phyloP scores from a whole-genome alignment of 2,797 vertebrate species.

The Alosa sapidissima region DNA sequence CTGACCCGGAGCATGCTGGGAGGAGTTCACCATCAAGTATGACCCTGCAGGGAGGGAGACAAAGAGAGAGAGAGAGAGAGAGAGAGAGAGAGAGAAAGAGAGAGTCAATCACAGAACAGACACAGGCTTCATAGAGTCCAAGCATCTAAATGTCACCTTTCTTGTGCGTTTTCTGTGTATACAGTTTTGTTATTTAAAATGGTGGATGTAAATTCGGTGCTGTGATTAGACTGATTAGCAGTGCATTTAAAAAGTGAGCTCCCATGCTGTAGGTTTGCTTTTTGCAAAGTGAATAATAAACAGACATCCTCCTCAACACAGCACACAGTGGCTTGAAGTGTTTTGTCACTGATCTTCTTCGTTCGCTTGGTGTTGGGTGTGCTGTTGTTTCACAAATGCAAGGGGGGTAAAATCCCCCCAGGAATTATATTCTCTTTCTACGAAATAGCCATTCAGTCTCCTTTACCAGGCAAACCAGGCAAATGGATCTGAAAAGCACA shows the following conservation, averaged over 20 bases:
- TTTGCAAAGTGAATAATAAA: not conserved
- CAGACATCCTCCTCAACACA: not conserved
- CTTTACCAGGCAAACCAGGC: too few species aligned
- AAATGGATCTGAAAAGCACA: too few species aligned
- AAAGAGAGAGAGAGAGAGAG: not conserved
- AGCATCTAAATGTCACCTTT: not conserved
- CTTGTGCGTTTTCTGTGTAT: not conserved
- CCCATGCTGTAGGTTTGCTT: not conserved
- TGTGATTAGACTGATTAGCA: not conserved
- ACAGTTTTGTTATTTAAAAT: not conserved
- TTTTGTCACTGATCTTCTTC: not conserved
- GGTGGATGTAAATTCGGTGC: not conserved
- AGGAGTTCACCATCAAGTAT: conserved; percentile 94
- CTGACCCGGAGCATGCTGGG: conserved; percentile 85
- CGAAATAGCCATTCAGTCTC: not conserved
- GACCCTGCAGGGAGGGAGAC: conserved; percentile 74
- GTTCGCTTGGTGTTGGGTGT: not conserved
- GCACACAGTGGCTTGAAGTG: not conserved
- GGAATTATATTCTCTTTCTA: not conserved
- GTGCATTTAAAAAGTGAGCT: not conserved
- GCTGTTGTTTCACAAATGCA: not conserved
- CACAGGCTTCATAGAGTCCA: not conserved
- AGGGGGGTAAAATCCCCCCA: not conserved
- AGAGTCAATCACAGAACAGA: not conserved
- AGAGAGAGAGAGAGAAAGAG: not conserved